Evolutionary conservation across 2,113 vertebrate genomes (phyloP).

Genomic region (Entelurus aequoreus): DNA sequence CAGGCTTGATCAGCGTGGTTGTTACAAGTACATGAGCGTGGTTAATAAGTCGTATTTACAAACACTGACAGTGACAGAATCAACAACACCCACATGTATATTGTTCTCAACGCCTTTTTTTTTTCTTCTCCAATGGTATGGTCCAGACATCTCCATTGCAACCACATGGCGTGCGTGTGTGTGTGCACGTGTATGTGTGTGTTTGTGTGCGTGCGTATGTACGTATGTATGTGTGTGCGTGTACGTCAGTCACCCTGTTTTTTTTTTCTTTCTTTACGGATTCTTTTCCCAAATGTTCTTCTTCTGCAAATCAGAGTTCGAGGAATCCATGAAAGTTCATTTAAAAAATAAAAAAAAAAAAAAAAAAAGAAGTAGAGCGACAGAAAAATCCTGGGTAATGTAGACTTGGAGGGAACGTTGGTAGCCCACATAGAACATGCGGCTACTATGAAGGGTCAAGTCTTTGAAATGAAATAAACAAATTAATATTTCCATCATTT

Average conservation of each 20-base stretch:
- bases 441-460: slow-evolving; percentile 63
- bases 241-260: slow-evolving; percentile 84
- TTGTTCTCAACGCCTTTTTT: slow-evolving; percentile 85
- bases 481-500: too few relatives aligned
- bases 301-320: slow-evolving; percentile 38
- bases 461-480: too few relatives aligned
- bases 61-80: slow-evolving; percentile 89
- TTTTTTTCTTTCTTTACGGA: slow-evolving; percentile 45
- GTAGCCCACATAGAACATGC: slow-evolving; percentile 82
- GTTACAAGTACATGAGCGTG: slow-evolving; percentile 90
- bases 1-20: slow-evolving; percentile 79
- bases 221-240: slow-evolving; percentile 53
- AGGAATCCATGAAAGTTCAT: slow-evolving; percentile 41
- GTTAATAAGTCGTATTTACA: slow-evolving; percentile 99
- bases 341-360: slow-evolving; percentile 27
- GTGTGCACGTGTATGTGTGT: slow-evolving; percentile 52
- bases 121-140: slow-evolving; percentile 90
- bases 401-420: slow-evolving; percentile 77
- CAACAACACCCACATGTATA: slow-evolving; percentile 90
- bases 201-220: too few relatives aligned
- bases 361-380: slow-evolving; percentile 47
- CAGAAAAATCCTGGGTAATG: slow-evolving; percentile 61
- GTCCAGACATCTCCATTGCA: slow-evolving; percentile 90
- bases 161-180: slow-evolving; percentile 88
- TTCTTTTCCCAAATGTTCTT: slow-evolving; percentile 26